phyloP scores from a whole-genome alignment of 2,797 vertebrate species.

The Phyllotis vaccarum region DNA sequence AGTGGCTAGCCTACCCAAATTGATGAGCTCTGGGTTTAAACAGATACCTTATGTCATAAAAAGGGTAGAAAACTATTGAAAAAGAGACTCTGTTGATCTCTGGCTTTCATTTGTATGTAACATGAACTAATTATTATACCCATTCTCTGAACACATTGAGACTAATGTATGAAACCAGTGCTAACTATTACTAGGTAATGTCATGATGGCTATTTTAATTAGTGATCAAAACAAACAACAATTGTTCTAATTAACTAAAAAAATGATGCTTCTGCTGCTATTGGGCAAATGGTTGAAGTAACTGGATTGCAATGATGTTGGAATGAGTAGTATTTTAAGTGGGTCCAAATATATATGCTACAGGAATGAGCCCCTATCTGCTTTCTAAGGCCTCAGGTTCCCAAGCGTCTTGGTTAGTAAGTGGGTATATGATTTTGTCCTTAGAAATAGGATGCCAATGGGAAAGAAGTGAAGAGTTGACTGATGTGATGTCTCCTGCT shows the following conservation, averaged over 20 bases:
- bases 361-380: background rate
- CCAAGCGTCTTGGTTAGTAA: background rate
- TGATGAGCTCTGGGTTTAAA: background rate
- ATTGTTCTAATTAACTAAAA: conserved; percentile 15
- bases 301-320: background rate
- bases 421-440: background rate
- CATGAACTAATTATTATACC: conserved; percentile 10
- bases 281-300: conserved; percentile 6
- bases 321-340: background rate
- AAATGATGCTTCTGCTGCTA: background rate
- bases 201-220: conserved; percentile 19
- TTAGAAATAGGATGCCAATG: background rate
- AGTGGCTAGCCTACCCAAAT: background rate
- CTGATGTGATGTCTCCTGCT: background rate
- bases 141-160: conserved; percentile 51
- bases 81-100: background rate
- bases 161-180: background rate
- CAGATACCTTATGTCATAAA: background rate
- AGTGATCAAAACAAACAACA: background rate
- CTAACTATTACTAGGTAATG: background rate
- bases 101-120: background rate
- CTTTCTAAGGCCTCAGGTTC: background rate
- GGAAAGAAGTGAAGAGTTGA: background rate
- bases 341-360: background rate
- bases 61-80: background rate